Evolutionary conservation across 2,888 invertebrate species (phyloP).

Genomic region (Drosophila robusta): DNA sequence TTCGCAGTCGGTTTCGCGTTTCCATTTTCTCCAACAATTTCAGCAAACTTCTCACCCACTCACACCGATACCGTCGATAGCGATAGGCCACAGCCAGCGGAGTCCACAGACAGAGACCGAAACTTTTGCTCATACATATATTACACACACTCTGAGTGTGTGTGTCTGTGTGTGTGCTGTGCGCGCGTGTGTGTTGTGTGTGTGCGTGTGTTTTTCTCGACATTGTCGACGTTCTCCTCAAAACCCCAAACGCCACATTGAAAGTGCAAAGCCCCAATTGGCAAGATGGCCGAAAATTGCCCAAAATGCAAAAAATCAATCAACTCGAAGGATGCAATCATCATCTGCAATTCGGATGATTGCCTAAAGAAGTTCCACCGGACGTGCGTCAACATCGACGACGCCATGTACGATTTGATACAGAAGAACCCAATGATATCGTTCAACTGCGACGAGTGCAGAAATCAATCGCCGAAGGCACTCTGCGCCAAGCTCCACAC

Average conservation of each 20-base stretch:
- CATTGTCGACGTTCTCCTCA: slow-evolving; percentile 40
- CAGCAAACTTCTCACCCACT: slow-evolving; percentile 73
- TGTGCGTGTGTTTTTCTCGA: slow-evolving; percentile 43
- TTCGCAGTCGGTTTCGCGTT: slow-evolving; percentile 69
- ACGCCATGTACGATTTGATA: slow-evolving; percentile 79
- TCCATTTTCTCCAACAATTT: slow-evolving; percentile 66
- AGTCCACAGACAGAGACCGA: slow-evolving; percentile 34
- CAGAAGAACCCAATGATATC: slow-evolving; percentile 82
- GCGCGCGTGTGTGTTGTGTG: slow-evolving; percentile 11
- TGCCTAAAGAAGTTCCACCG: slow-evolving; percentile 82
- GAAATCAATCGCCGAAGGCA: slow-evolving; percentile 81
- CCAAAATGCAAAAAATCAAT: slow-evolving; percentile 82
- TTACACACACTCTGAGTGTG: slow-evolving; percentile 16
- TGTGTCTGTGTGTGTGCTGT: slow-evolving; percentile 11
- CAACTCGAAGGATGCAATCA: slow-evolving; percentile 77
- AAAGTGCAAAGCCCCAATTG: slow-evolving; percentile 29
- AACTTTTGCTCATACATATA: slow-evolving; percentile 30
- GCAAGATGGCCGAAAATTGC: slow-evolving; percentile 83
- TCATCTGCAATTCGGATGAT: slow-evolving; percentile 80
- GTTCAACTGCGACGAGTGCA: slow-evolving; percentile 82
- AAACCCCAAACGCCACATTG: slow-evolving; percentile 14
- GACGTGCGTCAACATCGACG: slow-evolving; percentile 81
- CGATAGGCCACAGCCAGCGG: slow-evolving; percentile 22
- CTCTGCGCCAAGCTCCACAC: slow-evolving; percentile 77
- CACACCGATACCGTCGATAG: slow-evolving; percentile 33